Conservation (phyloP, 2,797 vertebrate genomes). For the Muraenolepis orangiensis region DNA sequence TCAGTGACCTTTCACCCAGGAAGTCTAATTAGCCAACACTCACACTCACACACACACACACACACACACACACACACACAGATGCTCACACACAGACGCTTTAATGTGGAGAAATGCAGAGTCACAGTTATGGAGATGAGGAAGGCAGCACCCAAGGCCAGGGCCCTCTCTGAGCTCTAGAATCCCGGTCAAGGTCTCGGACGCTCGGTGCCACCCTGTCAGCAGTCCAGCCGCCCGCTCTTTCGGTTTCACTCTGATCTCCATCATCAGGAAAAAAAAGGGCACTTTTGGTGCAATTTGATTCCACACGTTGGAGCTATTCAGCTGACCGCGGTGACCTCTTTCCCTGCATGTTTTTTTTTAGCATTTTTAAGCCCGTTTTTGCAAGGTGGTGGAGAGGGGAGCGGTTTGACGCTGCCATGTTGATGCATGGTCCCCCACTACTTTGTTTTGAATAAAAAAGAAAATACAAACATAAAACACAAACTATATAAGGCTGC, state of each 20-base stretch:
- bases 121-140: constrained; percentile 65
- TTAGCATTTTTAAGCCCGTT: not conserved
- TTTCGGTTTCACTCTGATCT: constrained; percentile 6
- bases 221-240: constrained; percentile 47
- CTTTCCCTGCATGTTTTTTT: not conserved
- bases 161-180: constrained; percentile 40
- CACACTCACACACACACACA: no score
- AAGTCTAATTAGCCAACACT: constrained; percentile 61
- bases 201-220: constrained; percentile 24
- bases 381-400: not conserved
- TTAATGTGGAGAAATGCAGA: constrained; percentile 66
- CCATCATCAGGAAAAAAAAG: not conserved
- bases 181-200: constrained; percentile 61
- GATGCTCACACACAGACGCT: constrained; percentile 14
- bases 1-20: constrained; percentile 52
- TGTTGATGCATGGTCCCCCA: not conserved
- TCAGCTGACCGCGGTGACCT: not conserved
- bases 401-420: not conserved
- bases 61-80: no score
- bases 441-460: not conserved
- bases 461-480: not conserved
- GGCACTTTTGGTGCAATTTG: not conserved
- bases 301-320: not conserved
- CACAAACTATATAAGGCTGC: not conserved
- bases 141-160: constrained; percentile 33